Conservation (phyloP, 1,140 invertebrate genomes). For the Cherax destructor region DNA sequence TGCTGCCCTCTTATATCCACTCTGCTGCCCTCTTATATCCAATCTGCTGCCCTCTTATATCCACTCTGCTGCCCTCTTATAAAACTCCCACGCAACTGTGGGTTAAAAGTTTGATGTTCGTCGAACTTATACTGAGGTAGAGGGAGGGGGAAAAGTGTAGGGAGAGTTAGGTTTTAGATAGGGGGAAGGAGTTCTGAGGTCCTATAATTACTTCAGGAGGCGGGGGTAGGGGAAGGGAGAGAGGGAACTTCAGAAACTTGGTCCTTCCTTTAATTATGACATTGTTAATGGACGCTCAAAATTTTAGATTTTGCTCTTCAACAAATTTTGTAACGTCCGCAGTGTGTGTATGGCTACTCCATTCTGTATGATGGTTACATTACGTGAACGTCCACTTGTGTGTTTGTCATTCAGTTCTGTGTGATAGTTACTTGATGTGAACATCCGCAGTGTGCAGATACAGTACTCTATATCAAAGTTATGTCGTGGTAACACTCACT, state of each 20-base stretch:
- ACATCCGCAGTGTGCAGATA: no score
- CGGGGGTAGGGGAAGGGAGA: background rate
- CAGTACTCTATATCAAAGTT: no score
- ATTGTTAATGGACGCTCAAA: constrained; percentile 45
- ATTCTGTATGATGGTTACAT: no score
- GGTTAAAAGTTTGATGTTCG: constrained; percentile 10
- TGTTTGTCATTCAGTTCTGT: no score
- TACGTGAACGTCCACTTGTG: no score
- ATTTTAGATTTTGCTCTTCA: background rate
- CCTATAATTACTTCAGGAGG: constrained; percentile 33
- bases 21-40: background rate
- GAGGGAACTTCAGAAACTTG: constrained; percentile 16
- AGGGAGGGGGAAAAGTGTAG: no score
- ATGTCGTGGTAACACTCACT: no score
- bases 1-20: background rate
- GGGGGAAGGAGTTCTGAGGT: background rate
- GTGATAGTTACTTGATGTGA: no score
- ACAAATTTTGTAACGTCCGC: no score
- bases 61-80: background rate
- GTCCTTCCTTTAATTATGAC: constrained; percentile 42
- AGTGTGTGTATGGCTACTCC: no score
- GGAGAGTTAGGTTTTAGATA: no score
- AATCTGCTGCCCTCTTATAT: background rate
- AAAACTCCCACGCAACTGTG: constrained; percentile 4
- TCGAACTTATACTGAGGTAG: no score